Percentiles rank a stretch among this genome's conserved stretches.
Evolutionary conservation across 2,888 invertebrate species (phyloP).

Genomic region (Tetragonisca angustula): DNA sequence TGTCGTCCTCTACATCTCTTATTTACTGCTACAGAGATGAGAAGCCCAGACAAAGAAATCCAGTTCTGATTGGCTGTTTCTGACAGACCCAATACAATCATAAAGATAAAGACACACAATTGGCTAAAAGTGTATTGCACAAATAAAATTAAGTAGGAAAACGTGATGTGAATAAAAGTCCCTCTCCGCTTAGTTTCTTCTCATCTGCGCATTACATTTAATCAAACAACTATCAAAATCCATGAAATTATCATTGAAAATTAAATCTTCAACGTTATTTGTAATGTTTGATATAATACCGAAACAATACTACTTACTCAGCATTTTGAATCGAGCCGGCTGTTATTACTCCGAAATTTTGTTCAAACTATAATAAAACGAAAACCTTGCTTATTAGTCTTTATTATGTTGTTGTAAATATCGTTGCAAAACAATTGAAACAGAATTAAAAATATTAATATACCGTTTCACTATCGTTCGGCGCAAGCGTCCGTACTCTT

Average conservation of each 20-base stretch:
- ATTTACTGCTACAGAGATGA: too few species aligned
- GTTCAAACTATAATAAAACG: neutral
- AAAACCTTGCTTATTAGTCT: neutral
- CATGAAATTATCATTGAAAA: neutral
- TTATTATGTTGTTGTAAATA: neutral
- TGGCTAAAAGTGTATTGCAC: too few species aligned
- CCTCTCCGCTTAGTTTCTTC: too few species aligned
- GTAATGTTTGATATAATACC: neutral
- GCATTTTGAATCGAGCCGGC: conserved; percentile 20
- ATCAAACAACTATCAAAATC: neutral
- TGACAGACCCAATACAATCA: too few species aligned
- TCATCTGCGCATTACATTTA: too few species aligned
- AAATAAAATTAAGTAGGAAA: too few species aligned
- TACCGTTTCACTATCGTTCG: neutral
- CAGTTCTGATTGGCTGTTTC: too few species aligned
- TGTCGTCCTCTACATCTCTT: too few species aligned
- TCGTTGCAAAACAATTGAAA: neutral
- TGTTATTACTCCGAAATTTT: neutral
- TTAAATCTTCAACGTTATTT: neutral
- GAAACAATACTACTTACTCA: conserved; percentile 30
- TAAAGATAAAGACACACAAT: too few species aligned
- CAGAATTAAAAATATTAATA: neutral
- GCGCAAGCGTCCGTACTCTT: neutral
- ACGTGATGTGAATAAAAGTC: too few species aligned
- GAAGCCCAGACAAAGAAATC: conserved; percentile 19